Conservation (phyloP, 2,888 invertebrate genomes). For the Cheilosia vernalis region DNA sequence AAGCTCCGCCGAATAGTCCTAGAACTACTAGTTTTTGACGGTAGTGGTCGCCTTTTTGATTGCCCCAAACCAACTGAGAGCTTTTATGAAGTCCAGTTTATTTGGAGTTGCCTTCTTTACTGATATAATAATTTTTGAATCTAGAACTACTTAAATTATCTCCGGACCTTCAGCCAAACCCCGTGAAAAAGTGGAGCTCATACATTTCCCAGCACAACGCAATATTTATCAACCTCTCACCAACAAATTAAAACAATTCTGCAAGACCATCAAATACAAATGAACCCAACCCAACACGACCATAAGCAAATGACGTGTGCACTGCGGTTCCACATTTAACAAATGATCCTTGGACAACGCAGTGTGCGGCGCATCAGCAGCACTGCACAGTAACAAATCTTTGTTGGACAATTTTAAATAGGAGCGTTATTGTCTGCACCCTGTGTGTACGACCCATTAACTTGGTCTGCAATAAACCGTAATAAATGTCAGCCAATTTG, state of each 20-base stretch:
- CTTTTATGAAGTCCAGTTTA: too few species aligned
- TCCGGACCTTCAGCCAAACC: too few species aligned
- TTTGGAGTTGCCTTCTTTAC: too few species aligned
- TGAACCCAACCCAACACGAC: constrained; percentile 25
- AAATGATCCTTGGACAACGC: constrained; percentile 35
- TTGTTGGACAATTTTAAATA: constrained; percentile 60
- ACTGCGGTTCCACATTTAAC: constrained; percentile 41
- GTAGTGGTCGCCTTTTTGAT: too few species aligned
- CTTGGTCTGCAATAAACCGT: constrained; percentile 70
- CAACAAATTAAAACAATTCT: neutral
- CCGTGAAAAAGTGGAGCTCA: neutral
- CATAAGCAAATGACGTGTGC: constrained; percentile 35
- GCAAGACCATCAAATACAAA: constrained; percentile 31
- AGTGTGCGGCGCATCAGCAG: neutral
- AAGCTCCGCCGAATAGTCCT: too few species aligned
- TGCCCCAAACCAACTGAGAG: too few species aligned
- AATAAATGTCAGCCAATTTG: constrained; percentile 75
- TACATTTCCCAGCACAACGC: neutral
- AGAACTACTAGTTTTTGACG: too few species aligned
- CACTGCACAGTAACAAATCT: constrained; percentile 6
- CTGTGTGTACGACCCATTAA: constrained; percentile 47
- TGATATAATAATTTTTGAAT: too few species aligned
- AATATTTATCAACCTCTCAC: constrained; percentile 7
- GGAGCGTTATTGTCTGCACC: constrained; percentile 36
- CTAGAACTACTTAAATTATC: too few species aligned